phyloP scores from a whole-genome alignment of 2,888 invertebrate species.

The Pristionchus mayeri region DNA sequence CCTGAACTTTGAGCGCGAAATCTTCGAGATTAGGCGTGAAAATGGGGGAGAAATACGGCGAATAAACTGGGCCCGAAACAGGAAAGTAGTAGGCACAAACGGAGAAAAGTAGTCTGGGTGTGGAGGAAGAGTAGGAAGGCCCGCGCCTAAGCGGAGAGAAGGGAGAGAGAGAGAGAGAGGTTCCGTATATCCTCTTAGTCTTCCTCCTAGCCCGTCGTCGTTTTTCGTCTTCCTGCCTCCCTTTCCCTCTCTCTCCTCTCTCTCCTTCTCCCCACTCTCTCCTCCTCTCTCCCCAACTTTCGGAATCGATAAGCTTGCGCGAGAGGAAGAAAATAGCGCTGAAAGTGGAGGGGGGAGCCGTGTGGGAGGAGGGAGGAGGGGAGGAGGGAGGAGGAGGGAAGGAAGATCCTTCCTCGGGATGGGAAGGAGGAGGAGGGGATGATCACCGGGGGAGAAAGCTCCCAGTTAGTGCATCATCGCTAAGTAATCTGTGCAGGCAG shows the following conservation, averaged over 20 bases:
- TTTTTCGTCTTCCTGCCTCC: neutral
- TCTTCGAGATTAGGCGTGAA: no score
- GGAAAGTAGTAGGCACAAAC: neutral
- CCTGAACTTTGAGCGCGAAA: no score
- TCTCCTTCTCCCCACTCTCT: neutral
- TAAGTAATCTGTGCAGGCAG: neutral
- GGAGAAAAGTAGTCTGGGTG: neutral
- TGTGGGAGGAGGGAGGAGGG: slow-evolving; percentile 19
- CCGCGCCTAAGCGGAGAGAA: neutral
- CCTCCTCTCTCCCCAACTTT: slow-evolving; percentile 13
- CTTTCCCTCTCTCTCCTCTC: neutral
- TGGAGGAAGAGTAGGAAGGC: neutral
- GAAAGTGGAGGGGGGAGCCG: neutral
- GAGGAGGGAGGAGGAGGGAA: slow-evolving; percentile 24
- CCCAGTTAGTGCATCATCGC: neutral
- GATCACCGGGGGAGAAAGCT: no score
- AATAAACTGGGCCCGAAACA: no score
- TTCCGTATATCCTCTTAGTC: slow-evolving; percentile 34
- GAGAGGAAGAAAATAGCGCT: slow-evolving; percentile 9
- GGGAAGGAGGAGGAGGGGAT: slow-evolving; percentile 45
- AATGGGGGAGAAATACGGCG: no score
- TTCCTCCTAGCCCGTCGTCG: neutral
- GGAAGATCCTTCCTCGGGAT: no score
- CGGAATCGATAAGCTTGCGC: slow-evolving; percentile 40
- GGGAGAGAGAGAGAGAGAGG: slow-evolving; percentile 1